A percentile compares a stretch with the other conserved stretches of the same genome.
Conservation (phyloP, 2,888 invertebrate species). For the Athrips mouffetella region DNA sequence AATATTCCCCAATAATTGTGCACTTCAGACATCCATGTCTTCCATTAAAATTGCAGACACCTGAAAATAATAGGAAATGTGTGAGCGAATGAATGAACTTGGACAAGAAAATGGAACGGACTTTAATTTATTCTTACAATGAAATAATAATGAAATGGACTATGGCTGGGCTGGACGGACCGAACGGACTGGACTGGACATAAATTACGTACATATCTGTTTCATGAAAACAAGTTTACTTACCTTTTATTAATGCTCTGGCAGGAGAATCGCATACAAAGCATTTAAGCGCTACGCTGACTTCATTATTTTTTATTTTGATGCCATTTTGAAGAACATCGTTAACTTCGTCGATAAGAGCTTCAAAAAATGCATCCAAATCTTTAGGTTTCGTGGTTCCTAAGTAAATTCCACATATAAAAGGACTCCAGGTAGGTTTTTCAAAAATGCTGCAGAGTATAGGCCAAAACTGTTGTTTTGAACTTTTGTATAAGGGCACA, state of each 20-base stretch:
- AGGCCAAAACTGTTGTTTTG: too few species aligned
- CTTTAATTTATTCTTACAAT: background rate
- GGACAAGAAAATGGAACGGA: too few species aligned
- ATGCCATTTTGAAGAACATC: conserved; percentile 12
- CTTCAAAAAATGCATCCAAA: conserved; percentile 12
- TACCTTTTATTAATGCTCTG: conserved; percentile 4
- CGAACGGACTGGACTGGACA: too few species aligned
- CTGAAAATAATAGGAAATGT: conserved; percentile 12
- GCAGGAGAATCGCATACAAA: conserved; percentile 21
- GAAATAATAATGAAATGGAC: too few species aligned
- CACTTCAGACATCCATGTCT: conserved; percentile 22
- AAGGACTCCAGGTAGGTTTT: conserved; percentile 13
- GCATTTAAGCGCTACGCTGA: conserved; percentile 8
- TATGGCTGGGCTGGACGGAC: too few species aligned
- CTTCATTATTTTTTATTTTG: background rate
- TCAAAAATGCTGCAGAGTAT: conserved; percentile 16
- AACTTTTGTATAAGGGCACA: too few species aligned
- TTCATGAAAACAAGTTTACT: background rate
- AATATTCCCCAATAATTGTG: conserved; percentile 19
- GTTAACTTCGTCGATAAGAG: conserved; percentile 12
- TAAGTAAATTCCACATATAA: conserved; percentile 14
- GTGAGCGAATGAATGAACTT: too few species aligned
- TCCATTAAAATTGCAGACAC: conserved; percentile 21
- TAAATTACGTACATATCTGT: too few species aligned
- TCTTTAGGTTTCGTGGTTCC: conserved; percentile 15